phyloP scores from a whole-genome alignment of 2,888 invertebrate species.

The Pseudolycoriella hygida region DNA sequence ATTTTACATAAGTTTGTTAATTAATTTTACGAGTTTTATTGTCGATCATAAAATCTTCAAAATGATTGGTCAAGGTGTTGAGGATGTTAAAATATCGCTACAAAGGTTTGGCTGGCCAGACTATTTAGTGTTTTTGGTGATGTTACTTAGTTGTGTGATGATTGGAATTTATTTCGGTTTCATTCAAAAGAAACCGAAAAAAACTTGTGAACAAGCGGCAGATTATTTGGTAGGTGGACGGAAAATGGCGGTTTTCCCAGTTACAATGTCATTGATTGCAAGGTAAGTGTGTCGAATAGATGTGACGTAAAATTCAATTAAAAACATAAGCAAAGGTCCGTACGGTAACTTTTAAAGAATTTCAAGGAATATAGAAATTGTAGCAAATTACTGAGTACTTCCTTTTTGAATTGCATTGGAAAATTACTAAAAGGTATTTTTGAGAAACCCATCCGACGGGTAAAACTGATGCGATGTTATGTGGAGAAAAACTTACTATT shows the following conservation, averaged over 20 bases:
- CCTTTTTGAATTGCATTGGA: no score
- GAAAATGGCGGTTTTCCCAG: slow-evolving; percentile 47
- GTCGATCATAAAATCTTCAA: background rate
- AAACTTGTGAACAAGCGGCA: slow-evolving; percentile 29
- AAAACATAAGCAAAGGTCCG: no score
- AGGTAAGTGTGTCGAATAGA: slow-evolving; percentile 28
- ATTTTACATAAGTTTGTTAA: no score
- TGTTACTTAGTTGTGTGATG: slow-evolving; percentile 56
- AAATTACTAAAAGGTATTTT: no score
- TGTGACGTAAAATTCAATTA: no score
- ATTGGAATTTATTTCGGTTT: slow-evolving; percentile 75
- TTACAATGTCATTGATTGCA: slow-evolving; percentile 53
- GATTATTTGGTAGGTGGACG: slow-evolving; percentile 50
- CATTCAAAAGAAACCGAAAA: slow-evolving; percentile 33
- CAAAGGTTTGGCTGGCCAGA: slow-evolving; percentile 54
- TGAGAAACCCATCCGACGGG: no score
- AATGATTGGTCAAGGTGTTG: slow-evolving; percentile 17
- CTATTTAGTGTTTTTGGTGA: slow-evolving; percentile 57
- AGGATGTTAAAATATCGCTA: slow-evolving; percentile 30
- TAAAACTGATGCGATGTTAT: no score
- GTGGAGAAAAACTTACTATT: no score
- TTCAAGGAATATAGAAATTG: no score
- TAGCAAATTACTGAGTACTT: no score
- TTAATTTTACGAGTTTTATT: no score
- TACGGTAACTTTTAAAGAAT: no score